These are phyloP conservation scores for Eumerus sabulonum DNA, from an alignment of 2,888 invertebrate genomes.

Conservation along the genomic window DNA sequence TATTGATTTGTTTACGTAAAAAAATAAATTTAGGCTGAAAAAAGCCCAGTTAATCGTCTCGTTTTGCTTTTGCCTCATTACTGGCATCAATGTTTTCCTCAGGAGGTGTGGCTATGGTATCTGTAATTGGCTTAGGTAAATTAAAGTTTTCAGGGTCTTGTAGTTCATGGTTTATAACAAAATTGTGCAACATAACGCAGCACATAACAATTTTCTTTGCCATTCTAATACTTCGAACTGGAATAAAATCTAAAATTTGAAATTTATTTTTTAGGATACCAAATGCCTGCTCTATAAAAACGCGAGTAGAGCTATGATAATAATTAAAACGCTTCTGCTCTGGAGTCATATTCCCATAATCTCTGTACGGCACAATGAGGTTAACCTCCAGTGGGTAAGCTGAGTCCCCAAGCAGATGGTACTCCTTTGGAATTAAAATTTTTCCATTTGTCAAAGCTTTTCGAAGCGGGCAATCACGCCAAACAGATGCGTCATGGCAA, in stretches of 20 bases:
- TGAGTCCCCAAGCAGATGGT: slow-evolving; percentile 7
- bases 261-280: slow-evolving; percentile 15
- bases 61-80: slow-evolving; percentile 4
- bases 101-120: not conserved
- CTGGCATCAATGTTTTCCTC: not conserved
- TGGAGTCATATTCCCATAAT: slow-evolving; percentile 3
- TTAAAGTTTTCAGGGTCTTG: no score
- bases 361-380: slow-evolving; percentile 18
- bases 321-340: slow-evolving; percentile 14
- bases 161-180: slow-evolving; percentile 9
- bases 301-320: slow-evolving; percentile 17
- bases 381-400: slow-evolving; percentile 2
- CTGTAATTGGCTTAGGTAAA: no score
- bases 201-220: slow-evolving; percentile 11
- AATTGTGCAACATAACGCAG: slow-evolving; percentile 16
- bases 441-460: not conserved
- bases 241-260: slow-evolving; percentile 11
- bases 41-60: not conserved
- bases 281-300: slow-evolving; percentile 15
- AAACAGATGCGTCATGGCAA: no score
- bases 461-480: no score
- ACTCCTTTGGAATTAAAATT: slow-evolving; percentile 3
- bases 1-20: not conserved
- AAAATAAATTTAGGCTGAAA: slow-evolving; percentile 17
- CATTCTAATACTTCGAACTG: slow-evolving; percentile 1